Evolutionary conservation across 2,888 invertebrate genomes (phyloP).

Genomic region (Seira musarum): DNA sequence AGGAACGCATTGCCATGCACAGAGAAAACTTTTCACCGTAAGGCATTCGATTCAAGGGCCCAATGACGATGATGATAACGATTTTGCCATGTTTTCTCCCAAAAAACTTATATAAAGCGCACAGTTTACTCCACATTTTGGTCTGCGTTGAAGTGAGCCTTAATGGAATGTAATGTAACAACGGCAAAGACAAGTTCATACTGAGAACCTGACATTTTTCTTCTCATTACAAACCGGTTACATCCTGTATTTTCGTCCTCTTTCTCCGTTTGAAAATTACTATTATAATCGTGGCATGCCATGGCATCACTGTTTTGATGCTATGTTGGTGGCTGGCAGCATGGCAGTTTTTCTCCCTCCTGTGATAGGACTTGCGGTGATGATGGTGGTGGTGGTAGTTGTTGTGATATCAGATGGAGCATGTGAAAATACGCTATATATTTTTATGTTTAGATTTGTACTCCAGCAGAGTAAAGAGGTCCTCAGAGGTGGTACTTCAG

Average conservation of each 20-base stretch:
- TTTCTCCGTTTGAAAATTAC: neutral
- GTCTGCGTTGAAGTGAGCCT: neutral
- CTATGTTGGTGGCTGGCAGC: no score
- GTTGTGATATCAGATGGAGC: neutral
- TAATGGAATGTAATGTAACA: no score
- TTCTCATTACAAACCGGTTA: constrained; percentile 15
- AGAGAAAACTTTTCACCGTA: constrained; percentile 1
- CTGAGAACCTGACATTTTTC: neutral
- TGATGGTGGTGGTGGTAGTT: neutral
- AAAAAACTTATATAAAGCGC: constrained; percentile 3
- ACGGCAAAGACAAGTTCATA: neutral
- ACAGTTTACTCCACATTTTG: neutral
- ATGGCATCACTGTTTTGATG: no score
- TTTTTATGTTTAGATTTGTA: neutral
- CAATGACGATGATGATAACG: constrained; percentile 1
- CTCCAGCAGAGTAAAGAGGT: neutral
- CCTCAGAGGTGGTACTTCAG: constrained; percentile 1
- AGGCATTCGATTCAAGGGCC: constrained; percentile 13
- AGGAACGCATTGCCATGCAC: neutral
- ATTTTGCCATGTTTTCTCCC: neutral
- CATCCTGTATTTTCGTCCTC: neutral
- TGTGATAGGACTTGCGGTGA: neutral
- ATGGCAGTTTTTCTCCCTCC: no score
- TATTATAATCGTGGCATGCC: neutral
- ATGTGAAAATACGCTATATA: neutral